Base-by-base conservation (phyloP, 2,113 vertebrate species). In the Parus major region DNA sequence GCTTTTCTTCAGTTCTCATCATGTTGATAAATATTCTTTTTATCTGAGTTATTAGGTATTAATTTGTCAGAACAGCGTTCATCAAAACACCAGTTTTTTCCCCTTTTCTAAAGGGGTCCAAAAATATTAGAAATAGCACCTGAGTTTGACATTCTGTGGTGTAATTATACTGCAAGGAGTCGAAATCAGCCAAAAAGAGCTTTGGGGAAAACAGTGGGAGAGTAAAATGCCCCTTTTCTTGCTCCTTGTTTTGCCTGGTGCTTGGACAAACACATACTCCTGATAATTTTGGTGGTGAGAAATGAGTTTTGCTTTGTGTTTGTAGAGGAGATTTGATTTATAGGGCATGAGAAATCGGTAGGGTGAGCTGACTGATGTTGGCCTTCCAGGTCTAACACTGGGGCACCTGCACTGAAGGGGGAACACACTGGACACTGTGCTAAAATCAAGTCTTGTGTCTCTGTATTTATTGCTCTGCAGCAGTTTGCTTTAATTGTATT, bases 1-100 rank as follows among this genome's bases (percentile, higher is more conserved):
- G 29, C 11, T 82, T 81, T 73, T 13, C 2, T 33, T 71, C 16
- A 16, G 28, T 69, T 72, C 24, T 36, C 24, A 16, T 77, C 31
- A 23, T 0, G 0, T 2, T n/a, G 20, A 59, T 73, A 70, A 77
- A 15, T 1, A 2, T 39, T 64, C 5, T 69, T 83, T 83, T 28
- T 49, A 17, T 21, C 56, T 15, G 25, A 36, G 9, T 59, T 78
- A 25, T 60, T 70, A 75, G 35, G 8, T 61, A n/a, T 60, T 47
- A 53, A 70, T 53, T 27, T 11, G 15, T 3, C 66, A 55, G 72
- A 78, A 33, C 27, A 36, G 39, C 20, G 25, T 65, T 64, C 4
- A 2, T 47, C n/a, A 44, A 44, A 69, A 15, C 42, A 42, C 42
- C 42, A 42, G 42, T 42, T 29, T 69, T 19, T 47, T 68, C n/a